A percentile compares a stretch with the other conserved stretches of the same genome.
Evolutionary conservation across 2,888 invertebrate genomes (phyloP).

Genomic region (Archaeoteleia sp.): DNA sequence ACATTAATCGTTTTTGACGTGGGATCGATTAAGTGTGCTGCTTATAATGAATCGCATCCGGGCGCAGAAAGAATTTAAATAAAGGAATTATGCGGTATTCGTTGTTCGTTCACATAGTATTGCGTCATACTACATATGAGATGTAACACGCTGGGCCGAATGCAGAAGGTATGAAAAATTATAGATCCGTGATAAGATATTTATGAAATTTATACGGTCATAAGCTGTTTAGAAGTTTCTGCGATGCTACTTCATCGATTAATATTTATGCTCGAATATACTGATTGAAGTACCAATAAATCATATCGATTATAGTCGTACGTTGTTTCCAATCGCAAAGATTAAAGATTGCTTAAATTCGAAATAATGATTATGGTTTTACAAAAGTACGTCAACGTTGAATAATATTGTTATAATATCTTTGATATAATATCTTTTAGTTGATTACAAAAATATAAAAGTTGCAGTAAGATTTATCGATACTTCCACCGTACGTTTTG

Average conservation of each 20-base stretch:
- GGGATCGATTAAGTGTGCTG: slow-evolving; percentile 36
- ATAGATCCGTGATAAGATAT: slow-evolving; percentile 18
- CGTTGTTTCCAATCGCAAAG: slow-evolving; percentile 10
- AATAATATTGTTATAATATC: too few species aligned
- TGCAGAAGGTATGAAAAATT: slow-evolving; percentile 16
- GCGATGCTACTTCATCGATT: slow-evolving; percentile 6
- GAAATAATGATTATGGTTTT: slow-evolving; percentile 2
- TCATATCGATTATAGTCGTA: slow-evolving; percentile 14
- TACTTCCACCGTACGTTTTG: too few species aligned
- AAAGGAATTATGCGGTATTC: slow-evolving; percentile 21
- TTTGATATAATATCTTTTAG: too few species aligned
- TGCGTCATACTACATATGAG: slow-evolving; percentile 5
- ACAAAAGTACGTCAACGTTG: too few species aligned
- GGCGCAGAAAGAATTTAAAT: slow-evolving; percentile 25
- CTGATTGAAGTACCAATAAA: slow-evolving; percentile 20
- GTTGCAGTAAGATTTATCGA: too few species aligned
- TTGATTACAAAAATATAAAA: too few species aligned
- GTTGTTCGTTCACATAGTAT: slow-evolving; percentile 19
- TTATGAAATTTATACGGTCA: slow-evolving; percentile 23
- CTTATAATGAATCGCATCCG: slow-evolving; percentile 32
- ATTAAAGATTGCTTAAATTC: slow-evolving; percentile 10
- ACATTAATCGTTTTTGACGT: slow-evolving; percentile 34
- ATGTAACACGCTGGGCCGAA: slow-evolving; percentile 1
- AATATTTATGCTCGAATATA: slow-evolving; percentile 10
- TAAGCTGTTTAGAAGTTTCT: slow-evolving; percentile 7